These are phyloP conservation scores for Drosophila parvula DNA, from an alignment of 1,140 invertebrate genomes.

Conservation along the genomic window DNA sequence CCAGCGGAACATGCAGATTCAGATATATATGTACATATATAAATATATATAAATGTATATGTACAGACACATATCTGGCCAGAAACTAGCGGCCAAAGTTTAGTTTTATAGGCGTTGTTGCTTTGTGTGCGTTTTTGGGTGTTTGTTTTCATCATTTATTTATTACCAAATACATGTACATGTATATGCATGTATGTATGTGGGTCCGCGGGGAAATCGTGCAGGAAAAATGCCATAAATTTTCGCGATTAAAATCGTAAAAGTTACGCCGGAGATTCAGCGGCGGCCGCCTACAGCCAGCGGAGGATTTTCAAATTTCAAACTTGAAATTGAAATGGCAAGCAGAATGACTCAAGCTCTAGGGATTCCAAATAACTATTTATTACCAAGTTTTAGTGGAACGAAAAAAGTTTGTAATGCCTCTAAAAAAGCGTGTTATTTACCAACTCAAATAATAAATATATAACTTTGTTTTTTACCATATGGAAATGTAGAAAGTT, in stretches of 20 bases:
- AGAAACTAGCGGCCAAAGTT: conserved; percentile 48
- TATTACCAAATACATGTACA: conserved; percentile 50
- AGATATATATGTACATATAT: background rate
- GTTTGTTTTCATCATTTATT: conserved; percentile 70
- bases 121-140: conserved; percentile 42
- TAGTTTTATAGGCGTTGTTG: conserved; percentile 62
- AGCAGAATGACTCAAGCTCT: conserved; percentile 8
- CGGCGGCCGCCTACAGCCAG: conserved; percentile 1
- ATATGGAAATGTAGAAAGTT: conserved; percentile 2
- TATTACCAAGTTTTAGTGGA: conserved; percentile 16
- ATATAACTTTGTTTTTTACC: background rate
- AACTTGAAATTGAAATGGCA: conserved; percentile 47
- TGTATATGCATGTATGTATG: conserved; percentile 14
- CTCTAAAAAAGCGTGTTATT: conserved; percentile 3
- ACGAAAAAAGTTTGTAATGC: conserved; percentile 2
- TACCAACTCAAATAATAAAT: background rate
- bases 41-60: background rate
- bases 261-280: conserved; percentile 55
- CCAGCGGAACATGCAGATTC: conserved; percentile 35
- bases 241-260: conserved; percentile 79
- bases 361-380: conserved; percentile 25
- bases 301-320: conserved; percentile 31
- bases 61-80: conserved; percentile 1
- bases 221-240: conserved; percentile 69
- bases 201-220: conserved; percentile 65